Percentiles rank a stretch among this genome's conserved stretches.
These are phyloP conservation scores for Scrobipalpa costella DNA, from an alignment of 2,888 invertebrate species.

Conservation along the genomic window DNA sequence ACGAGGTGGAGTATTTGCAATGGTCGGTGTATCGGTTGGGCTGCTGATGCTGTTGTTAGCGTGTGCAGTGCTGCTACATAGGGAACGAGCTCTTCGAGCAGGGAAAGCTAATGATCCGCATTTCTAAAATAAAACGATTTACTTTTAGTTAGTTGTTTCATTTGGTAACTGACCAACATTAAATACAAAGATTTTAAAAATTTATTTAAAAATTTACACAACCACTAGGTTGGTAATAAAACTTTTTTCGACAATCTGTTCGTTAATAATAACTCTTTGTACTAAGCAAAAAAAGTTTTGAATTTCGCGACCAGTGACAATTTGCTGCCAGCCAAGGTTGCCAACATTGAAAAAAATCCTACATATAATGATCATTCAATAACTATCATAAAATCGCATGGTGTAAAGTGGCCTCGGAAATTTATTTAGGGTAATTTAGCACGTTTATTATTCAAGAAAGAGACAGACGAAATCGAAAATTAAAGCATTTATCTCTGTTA, in stretches of 20 bases:
- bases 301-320: neutral
- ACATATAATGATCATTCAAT: too few relatives aligned
- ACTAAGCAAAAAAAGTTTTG: too few relatives aligned
- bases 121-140: constrained; percentile 24
- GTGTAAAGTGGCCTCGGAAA: neutral
- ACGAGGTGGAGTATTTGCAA: constrained; percentile 82
- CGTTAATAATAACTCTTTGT: too few relatives aligned
- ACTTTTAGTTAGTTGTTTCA: neutral
- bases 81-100: constrained; percentile 32
- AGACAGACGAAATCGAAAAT: neutral
- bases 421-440: neutral
- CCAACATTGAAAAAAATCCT: too few relatives aligned
- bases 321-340: neutral
- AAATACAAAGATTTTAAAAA: too few relatives aligned
- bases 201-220: too few relatives aligned
- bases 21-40: constrained; percentile 78
- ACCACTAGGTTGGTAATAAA: too few relatives aligned
- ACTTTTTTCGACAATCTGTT: too few relatives aligned
- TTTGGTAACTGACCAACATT: neutral
- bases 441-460: neutral
- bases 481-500: neutral
- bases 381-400: neutral
- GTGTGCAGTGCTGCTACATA: constrained; percentile 76
- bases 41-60: constrained; percentile 74
- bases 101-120: constrained; percentile 19